These are phyloP conservation scores for Macrosoma leucophasiata DNA, from an alignment of 2,888 invertebrate species.

Conservation along the genomic window DNA sequence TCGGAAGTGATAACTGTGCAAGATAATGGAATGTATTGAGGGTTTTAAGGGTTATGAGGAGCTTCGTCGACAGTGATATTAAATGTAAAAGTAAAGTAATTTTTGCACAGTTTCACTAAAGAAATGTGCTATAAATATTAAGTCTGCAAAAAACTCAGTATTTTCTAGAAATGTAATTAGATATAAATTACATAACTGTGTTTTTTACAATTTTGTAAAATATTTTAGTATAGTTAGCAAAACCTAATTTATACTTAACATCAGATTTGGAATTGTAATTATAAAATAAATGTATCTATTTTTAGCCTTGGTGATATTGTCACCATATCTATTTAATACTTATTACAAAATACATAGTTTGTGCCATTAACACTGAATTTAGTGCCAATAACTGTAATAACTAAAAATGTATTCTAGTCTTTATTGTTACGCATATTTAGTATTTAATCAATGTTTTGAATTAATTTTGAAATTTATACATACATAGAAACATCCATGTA, in stretches of 20 bases:
- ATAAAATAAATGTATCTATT: slow-evolving; percentile 40
- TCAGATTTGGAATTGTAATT: slow-evolving; percentile 46
- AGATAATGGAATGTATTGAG: slow-evolving; percentile 43
- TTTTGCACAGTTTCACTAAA: slow-evolving; percentile 63
- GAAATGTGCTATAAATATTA: slow-evolving; percentile 52
- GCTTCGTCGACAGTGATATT: slow-evolving; percentile 64
- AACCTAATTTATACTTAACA: slow-evolving; percentile 52
- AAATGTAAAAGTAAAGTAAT: slow-evolving; percentile 39
- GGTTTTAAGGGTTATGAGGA: slow-evolving; percentile 46
- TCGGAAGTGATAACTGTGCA: slow-evolving; percentile 63
- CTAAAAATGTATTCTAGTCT: slow-evolving; percentile 75
- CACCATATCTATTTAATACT: slow-evolving; percentile 49
- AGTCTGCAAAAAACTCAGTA: slow-evolving; percentile 60
- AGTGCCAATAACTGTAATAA: slow-evolving; percentile 76
- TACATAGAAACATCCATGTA: slow-evolving; percentile 53
- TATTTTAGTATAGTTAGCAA: slow-evolving; percentile 65
- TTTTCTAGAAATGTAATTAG: slow-evolving; percentile 64
- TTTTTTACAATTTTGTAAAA: slow-evolving; percentile 66
- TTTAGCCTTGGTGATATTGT: slow-evolving; percentile 39
- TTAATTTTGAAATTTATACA: slow-evolving; percentile 58
- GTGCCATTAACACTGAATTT: slow-evolving; percentile 70
- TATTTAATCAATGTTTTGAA: slow-evolving; percentile 67
- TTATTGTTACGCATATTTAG: slow-evolving; percentile 75
- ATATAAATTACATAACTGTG: slow-evolving; percentile 43
- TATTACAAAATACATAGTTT: slow-evolving; percentile 63